These are phyloP conservation scores for Morelia viridis DNA, from an alignment of 2,797 vertebrate species.

Conservation along the genomic window DNA sequence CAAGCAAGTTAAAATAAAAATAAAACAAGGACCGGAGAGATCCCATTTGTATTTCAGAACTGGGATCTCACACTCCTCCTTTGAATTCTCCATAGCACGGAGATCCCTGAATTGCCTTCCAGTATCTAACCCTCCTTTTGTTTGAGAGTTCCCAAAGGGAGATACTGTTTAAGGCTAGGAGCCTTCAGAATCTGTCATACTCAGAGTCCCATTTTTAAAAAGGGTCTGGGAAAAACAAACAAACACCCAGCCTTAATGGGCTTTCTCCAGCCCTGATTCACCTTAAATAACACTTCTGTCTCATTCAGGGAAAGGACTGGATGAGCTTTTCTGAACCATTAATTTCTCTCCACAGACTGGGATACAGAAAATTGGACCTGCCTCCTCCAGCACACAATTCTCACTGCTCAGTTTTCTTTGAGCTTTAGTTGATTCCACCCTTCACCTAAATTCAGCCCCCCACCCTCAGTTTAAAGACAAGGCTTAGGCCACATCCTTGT, in stretches of 20 bases:
- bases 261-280: neutral
- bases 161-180: neutral
- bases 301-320: neutral
- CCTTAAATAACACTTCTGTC: neutral
- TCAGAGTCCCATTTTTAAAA: neutral
- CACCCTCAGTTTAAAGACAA: neutral
- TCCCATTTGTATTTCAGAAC: neutral
- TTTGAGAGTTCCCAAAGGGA: neutral
- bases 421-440: neutral
- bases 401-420: neutral
- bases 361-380: neutral
- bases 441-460: neutral
- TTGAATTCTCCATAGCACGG: neutral
- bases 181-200: neutral
- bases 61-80: neutral
- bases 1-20: neutral
- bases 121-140: neutral
- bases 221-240: rapidly evolving
- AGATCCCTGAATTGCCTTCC: neutral
- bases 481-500: neutral
- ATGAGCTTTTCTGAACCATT: neutral
- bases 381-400: neutral
- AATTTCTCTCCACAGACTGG: neutral
- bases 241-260: neutral
- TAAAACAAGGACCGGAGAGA: neutral